Evolutionary conservation across 1,140 invertebrate genomes (phyloP).

Genomic region (Lordiphosa mommai): DNA sequence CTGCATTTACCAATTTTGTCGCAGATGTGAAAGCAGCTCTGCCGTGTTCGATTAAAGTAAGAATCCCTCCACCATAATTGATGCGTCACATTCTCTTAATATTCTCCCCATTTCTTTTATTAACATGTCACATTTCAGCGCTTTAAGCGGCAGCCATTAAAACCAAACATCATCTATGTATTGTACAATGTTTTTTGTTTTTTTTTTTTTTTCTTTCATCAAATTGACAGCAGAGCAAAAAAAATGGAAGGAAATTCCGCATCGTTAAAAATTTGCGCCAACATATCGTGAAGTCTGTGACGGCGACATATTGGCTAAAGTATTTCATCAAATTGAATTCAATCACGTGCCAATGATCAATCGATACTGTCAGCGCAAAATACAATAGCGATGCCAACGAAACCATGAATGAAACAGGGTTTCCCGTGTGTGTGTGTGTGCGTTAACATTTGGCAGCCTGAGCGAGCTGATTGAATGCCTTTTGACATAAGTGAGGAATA

Average conservation of each 20-base stretch:
- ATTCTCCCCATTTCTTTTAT: slow-evolving; percentile 25
- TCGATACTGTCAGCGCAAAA: slow-evolving; percentile 63
- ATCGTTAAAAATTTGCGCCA: slow-evolving; percentile 54
- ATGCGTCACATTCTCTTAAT: slow-evolving; percentile 27
- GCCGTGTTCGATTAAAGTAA: neutral
- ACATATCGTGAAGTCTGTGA: neutral
- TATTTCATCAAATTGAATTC: slow-evolving; percentile 76
- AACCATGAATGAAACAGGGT: slow-evolving; percentile 56
- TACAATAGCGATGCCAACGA: slow-evolving; percentile 48
- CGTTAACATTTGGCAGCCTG: slow-evolving; percentile 19
- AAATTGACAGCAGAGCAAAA: slow-evolving; percentile 12
- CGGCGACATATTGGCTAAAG: slow-evolving; percentile 64
- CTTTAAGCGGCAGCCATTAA: slow-evolving; percentile 29
- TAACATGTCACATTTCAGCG: slow-evolving; percentile 30
- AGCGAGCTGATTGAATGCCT: slow-evolving; percentile 67
- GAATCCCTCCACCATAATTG: neutral
- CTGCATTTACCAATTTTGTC: neutral
- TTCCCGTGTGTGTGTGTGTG: slow-evolving; percentile 7
- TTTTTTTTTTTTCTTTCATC: slow-evolving; percentile 14
- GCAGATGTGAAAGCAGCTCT: neutral
- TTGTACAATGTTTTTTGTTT: slow-evolving; percentile 42
- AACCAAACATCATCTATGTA: slow-evolving; percentile 47
- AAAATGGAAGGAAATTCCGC: slow-evolving; percentile 19
- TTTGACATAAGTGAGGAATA: slow-evolving; percentile 71
- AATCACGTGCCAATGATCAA: slow-evolving; percentile 77